A percentile compares a stretch with the other conserved stretches of the same genome.
Conservation (phyloP, 2,797 vertebrate genomes). For the Synaphobranchus kaupii region DNA sequence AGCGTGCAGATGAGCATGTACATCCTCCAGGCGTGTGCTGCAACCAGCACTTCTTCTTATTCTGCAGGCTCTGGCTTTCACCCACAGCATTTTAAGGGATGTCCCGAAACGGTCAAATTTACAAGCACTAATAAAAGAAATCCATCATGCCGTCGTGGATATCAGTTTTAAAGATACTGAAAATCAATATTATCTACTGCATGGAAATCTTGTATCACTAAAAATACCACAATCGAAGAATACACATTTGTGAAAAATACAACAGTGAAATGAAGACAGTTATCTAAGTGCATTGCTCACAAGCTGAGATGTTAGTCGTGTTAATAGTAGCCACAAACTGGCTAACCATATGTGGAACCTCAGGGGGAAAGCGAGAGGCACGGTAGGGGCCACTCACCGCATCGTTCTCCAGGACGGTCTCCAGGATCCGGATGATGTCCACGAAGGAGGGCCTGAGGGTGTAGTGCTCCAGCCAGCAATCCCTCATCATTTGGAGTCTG, state of each 20-base stretch:
- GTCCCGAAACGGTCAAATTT: too few species aligned
- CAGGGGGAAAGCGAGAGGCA: not conserved
- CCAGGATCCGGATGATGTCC: slow-evolving; percentile 63
- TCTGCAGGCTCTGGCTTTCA: too few species aligned
- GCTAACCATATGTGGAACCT: not conserved
- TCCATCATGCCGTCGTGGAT: not conserved
- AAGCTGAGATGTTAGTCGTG: not conserved
- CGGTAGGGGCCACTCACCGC: slow-evolving; percentile 55
- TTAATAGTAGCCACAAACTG: not conserved
- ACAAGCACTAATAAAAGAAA: not conserved
- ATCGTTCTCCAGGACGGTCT: slow-evolving; percentile 67
- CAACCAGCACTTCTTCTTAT: too few species aligned
- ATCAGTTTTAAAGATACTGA: not conserved
- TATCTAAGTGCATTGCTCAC: not conserved
- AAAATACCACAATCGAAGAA: too few species aligned
- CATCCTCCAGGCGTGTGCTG: too few species aligned
- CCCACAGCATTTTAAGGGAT: too few species aligned
- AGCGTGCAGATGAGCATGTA: too few species aligned
- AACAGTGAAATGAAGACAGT: not conserved
- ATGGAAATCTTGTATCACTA: too few species aligned
- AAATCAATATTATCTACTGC: not conserved
- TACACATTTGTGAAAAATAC: too few species aligned
- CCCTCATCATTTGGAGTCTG: slow-evolving; percentile 67
- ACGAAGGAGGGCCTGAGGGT: slow-evolving; percentile 66
- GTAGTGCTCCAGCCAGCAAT: slow-evolving; percentile 72